Evolutionary conservation across 2,113 vertebrate genomes (phyloP).

Genomic region (Galeopterus variegatus): DNA sequence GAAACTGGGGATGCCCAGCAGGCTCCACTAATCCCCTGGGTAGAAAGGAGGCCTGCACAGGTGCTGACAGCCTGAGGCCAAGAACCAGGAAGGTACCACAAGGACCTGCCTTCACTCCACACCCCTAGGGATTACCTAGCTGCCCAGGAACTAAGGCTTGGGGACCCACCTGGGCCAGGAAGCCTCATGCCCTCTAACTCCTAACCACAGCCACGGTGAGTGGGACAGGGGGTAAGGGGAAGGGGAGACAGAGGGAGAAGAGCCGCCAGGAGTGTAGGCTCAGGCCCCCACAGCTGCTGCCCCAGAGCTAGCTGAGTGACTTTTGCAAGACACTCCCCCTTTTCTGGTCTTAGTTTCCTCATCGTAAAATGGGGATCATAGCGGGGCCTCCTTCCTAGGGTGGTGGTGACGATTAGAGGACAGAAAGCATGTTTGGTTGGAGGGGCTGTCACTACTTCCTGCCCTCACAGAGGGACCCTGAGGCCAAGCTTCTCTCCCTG

Average conservation of each 20-base stretch:
- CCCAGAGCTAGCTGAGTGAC: not conserved
- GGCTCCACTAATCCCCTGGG: not conserved
- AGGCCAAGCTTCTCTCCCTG: not conserved
- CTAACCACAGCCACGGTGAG: not conserved
- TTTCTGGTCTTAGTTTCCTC: not conserved
- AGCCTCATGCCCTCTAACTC: not conserved
- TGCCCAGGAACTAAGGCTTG: not conserved
- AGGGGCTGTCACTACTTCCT: not conserved
- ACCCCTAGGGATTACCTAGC: not conserved
- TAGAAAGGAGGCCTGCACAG: not conserved
- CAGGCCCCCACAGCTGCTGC: not conserved
- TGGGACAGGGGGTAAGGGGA: not conserved
- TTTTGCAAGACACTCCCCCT: not conserved
- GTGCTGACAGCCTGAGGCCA: not conserved
- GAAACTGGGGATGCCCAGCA: not conserved
- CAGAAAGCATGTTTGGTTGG: rapidly evolving
- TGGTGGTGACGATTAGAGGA: not conserved
- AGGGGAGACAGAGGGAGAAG: not conserved
- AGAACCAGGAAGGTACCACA: not conserved
- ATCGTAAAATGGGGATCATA: not conserved
- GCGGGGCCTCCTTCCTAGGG: not conserved
- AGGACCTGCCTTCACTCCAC: not conserved
- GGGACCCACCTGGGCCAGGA: not conserved
- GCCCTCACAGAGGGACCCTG: not conserved
- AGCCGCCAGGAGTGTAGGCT: not conserved